phyloP scores from a whole-genome alignment of 1,140 invertebrate species.

The Heliconius eleuchia region DNA sequence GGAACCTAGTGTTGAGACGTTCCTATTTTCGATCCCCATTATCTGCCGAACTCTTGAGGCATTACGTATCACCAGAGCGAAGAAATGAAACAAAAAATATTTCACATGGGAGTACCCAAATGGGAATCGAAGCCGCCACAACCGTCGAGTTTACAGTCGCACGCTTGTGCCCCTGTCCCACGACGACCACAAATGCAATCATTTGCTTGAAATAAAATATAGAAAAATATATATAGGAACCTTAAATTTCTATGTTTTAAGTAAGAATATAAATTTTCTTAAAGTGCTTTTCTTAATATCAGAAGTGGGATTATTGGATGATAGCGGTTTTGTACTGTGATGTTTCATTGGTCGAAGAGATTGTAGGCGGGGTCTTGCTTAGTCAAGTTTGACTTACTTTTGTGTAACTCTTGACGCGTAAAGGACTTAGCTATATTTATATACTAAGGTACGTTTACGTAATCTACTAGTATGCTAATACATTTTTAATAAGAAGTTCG shows the following conservation, averaged over 20 bases:
- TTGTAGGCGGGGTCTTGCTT: slow-evolving; percentile 3
- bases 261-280: background rate
- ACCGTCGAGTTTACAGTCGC: too few species aligned
- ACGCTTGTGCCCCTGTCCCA: too few species aligned
- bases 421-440: background rate
- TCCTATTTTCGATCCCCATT: too few species aligned
- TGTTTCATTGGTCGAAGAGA: background rate
- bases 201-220: too few species aligned
- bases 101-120: too few species aligned
- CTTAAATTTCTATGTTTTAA: background rate
- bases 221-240: background rate
- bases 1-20: too few species aligned
- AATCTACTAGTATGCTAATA: background rate
- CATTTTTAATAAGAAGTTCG: too few species aligned
- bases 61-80: too few species aligned
- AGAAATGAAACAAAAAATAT: too few species aligned
- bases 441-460: background rate
- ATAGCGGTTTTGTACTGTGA: background rate
- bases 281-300: background rate
- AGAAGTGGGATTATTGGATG: slow-evolving; percentile 6
- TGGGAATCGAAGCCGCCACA: too few species aligned
- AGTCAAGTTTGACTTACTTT: slow-evolving; percentile 9
- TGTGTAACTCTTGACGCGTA: background rate
- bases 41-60: too few species aligned
- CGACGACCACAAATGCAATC: too few species aligned